Base-by-base conservation (phyloP, 2,797 vertebrate species). In the Cossypha polioptera region DNA sequence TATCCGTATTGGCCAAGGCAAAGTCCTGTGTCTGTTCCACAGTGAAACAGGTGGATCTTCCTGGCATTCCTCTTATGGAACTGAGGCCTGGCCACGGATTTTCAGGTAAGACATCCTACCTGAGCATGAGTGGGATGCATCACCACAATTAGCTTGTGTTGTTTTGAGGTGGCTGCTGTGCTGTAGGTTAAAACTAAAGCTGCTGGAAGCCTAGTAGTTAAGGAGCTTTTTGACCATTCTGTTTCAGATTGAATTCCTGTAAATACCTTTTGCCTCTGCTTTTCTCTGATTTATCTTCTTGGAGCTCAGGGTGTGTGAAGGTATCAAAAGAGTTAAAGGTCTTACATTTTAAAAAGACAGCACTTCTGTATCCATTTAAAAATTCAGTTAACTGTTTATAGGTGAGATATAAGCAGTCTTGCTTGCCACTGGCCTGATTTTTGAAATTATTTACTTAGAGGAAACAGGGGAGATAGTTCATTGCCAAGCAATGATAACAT, bases 141-240 rank as follows among this genome's bases (percentile, higher is more conserved):
- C 13, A 35, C 38, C 5, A 1, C 15, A 0, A 1, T 53, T 13
- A 45, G 9, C 28, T 75, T 36, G 24, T 13, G 8, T 3, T 74
- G 8, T 53, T 88, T 72, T 3, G 1, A 63, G 21, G 29, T 3
- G 75, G 35, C 22, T 61, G 33, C 38, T 2, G 2, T 38, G 38
- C 29, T 5, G 2, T 10, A 50, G 43, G 33, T 73, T 83, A 43
- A 67, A 86, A 66, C 2, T 7, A 54, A 77, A 73, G 28, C 35
- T 62, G 9, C 29, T 67, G 53, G 15, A 62, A 76, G 11, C 53
- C 29, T 26, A 9, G n/a, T 29, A 69, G 7, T 22, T 55, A 21
- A 22, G 22, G 10, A 84, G 8, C 3, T 63, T 69, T 61, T 83
- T 40, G 42, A 16, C 14, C 16, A 19, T 66, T 80, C 24, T 62